A percentile compares a stretch with the other conserved stretches of the same genome.
phyloP scores from a whole-genome alignment of 1,140 invertebrate species.

The Semibalanus balanoides region DNA sequence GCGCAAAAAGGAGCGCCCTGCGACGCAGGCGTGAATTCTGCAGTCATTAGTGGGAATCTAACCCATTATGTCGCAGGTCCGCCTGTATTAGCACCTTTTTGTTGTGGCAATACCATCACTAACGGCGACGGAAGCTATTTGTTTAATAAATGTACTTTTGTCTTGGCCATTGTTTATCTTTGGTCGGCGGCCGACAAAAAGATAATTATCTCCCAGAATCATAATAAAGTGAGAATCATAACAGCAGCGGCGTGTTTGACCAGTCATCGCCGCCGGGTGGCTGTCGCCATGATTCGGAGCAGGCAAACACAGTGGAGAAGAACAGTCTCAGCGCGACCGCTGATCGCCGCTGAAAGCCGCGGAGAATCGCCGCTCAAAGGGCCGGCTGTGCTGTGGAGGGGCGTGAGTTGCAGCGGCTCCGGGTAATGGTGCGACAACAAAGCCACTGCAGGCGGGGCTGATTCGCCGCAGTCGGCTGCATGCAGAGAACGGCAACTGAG shows the following conservation, averaged over 20 bases:
- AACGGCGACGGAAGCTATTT: neutral
- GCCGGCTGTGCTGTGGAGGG: too few relatives aligned
- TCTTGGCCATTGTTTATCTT: neutral
- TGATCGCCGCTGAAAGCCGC: neutral
- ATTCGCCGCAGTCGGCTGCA: too few relatives aligned
- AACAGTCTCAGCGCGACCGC: neutral
- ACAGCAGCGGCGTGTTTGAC: neutral
- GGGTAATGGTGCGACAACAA: too few relatives aligned
- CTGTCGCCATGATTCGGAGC: neutral
- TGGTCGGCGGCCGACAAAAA: neutral
- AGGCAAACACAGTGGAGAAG: neutral
- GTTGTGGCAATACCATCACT: neutral
- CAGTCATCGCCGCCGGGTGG: neutral
- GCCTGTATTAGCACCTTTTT: neutral
- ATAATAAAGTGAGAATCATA: neutral
- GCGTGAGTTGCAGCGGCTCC: too few relatives aligned
- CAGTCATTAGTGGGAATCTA: neutral
- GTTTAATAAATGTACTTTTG: conserved; percentile 1
- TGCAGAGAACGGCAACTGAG: too few relatives aligned
- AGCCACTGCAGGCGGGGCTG: too few relatives aligned
- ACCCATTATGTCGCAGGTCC: neutral
- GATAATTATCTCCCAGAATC: neutral
- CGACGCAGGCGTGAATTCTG: neutral
- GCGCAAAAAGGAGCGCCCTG: neutral
- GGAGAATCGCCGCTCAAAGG: too few relatives aligned